A percentile compares a stretch with the other conserved stretches of the same genome.
These are phyloP conservation scores for Alligator mississippiensis DNA, from an alignment of 2,113 vertebrate species.

Conservation along the genomic window DNA sequence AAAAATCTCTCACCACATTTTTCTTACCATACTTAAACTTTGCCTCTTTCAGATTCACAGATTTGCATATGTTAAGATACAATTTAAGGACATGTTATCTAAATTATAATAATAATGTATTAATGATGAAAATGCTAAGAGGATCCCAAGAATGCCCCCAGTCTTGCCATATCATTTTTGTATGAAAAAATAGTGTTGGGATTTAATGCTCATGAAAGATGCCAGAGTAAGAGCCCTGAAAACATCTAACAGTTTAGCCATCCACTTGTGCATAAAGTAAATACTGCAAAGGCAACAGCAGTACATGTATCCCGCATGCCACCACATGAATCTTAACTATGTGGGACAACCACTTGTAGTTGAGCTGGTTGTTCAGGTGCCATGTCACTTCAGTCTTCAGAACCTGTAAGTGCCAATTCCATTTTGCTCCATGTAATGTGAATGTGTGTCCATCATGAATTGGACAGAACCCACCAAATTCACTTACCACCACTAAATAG, in stretches of 20 bases:
- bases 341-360: not conserved
- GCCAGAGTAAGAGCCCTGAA: not conserved
- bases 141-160: not conserved
- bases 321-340: not conserved
- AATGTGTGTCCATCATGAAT: not conserved
- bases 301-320: not conserved
- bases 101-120: slow-evolving; percentile 15
- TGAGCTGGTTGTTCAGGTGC: not conserved
- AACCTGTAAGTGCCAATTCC: rapidly evolving
- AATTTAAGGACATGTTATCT: not conserved
- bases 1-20: not conserved
- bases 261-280: not conserved
- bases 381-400: not conserved
- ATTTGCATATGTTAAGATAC: not conserved
- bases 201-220: not conserved
- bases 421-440: not conserved
- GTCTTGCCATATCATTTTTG: not conserved
- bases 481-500: not conserved
- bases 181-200: rapidly evolving
- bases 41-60: not conserved
- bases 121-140: slow-evolving; percentile 1
- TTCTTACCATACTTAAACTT: not conserved
- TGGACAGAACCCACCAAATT: not conserved
- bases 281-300: not conserved
- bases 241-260: not conserved